Conservation (phyloP, 1,140 invertebrate genomes). For the Drosophila murphyi region DNA sequence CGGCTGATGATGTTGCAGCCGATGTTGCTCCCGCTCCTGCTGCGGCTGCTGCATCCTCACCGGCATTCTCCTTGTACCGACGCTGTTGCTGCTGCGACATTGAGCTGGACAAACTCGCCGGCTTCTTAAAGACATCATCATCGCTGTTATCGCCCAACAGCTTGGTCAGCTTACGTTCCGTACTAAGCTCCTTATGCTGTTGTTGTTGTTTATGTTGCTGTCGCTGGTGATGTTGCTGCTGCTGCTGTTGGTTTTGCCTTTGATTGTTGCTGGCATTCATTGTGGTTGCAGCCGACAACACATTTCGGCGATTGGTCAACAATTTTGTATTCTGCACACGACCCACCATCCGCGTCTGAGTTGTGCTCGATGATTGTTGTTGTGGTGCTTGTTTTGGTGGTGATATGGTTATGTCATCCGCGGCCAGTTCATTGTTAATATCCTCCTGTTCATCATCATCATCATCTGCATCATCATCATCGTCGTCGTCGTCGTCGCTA, state of each 20-base stretch:
- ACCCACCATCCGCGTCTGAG: slow-evolving; percentile 20
- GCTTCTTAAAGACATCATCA: slow-evolving; percentile 64
- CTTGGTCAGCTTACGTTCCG: slow-evolving; percentile 56
- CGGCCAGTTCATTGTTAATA: slow-evolving; percentile 35
- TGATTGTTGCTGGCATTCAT: slow-evolving; percentile 47
- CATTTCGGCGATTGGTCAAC: slow-evolving; percentile 24
- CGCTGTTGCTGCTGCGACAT: slow-evolving; percentile 23
- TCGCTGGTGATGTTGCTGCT: slow-evolving; percentile 10
- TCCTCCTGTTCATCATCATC: slow-evolving; percentile 1
- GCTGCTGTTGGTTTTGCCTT: slow-evolving; percentile 7
- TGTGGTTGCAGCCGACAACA: slow-evolving; percentile 53
- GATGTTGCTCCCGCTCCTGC: background rate
- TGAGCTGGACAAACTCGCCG: slow-evolving; percentile 37
- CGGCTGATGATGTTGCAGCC: background rate
- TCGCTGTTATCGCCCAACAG: slow-evolving; percentile 49
- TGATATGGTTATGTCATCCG: slow-evolving; percentile 45
- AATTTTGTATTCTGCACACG: slow-evolving; percentile 33
- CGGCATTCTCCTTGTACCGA: slow-evolving; percentile 26
- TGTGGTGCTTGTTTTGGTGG: background rate
- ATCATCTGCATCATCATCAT: slow-evolving; percentile 5
- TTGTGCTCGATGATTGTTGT: background rate
- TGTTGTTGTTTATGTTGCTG: background rate
- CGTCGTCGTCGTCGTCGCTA: slow-evolving; percentile 58
- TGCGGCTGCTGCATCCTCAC: slow-evolving; percentile 9
- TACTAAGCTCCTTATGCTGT: background rate